Evolutionary conservation across 2,888 invertebrate species (phyloP).

Genomic region (Drosophila engyochracea): DNA sequence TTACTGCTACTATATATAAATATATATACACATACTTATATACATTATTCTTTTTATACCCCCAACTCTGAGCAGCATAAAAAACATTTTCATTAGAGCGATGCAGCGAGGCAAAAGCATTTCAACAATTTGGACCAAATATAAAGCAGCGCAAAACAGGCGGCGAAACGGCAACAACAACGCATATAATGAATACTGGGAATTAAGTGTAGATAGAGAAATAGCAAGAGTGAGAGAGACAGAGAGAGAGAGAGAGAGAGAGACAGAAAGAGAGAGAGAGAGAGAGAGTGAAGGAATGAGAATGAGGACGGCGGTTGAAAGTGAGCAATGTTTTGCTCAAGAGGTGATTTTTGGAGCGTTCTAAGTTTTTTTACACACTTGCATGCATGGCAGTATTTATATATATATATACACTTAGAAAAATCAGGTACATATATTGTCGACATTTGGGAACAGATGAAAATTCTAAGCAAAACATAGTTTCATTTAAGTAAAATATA

Average conservation of each 20-base stretch:
- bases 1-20: slow-evolving; percentile 34
- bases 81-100: slow-evolving; percentile 72
- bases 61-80: slow-evolving; percentile 27
- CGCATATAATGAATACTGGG: not conserved
- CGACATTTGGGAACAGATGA: not conserved
- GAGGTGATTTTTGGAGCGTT: slow-evolving; percentile 36
- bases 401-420: not conserved
- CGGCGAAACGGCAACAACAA: slow-evolving; percentile 9
- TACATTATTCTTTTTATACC: slow-evolving; percentile 7
- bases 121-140: slow-evolving; percentile 53
- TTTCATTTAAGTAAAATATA: not conserved
- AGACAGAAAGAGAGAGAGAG: too few relatives aligned
- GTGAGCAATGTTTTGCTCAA: slow-evolving; percentile 6
- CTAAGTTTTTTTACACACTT: slow-evolving; percentile 21
- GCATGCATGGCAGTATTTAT: not conserved
- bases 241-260: too few relatives aligned
- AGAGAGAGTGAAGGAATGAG: too few relatives aligned
- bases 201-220: not conserved
- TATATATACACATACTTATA: not conserved
- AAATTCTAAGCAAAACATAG: not conserved
- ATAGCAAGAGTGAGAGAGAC: not conserved
- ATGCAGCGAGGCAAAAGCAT: slow-evolving; percentile 55
- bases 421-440: not conserved
- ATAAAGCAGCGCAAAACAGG: slow-evolving; percentile 26
- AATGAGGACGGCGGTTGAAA: not conserved